A percentile compares a stretch with the other conserved stretches of the same genome.
Evolutionary conservation across 23 tunicate genomes (phyloP).

Genomic region (Halocynthia aurantium): DNA sequence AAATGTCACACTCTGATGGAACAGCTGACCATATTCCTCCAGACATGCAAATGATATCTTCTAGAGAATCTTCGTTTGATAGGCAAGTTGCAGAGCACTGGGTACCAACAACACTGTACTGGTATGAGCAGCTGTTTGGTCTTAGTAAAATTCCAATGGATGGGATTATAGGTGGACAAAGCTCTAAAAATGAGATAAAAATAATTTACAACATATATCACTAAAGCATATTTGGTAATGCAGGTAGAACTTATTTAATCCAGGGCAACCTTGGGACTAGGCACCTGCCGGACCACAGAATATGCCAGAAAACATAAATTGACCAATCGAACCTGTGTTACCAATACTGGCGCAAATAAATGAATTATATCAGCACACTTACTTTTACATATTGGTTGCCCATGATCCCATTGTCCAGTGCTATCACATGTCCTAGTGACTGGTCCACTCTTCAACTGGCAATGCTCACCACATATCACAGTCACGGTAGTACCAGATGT

Average conservation of each 20-base stretch:
- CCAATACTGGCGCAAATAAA: neutral
- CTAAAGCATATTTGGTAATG: neutral
- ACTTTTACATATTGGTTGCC: constrained; percentile 48
- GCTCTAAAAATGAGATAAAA: neutral
- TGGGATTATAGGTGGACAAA: neutral
- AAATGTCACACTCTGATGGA: neutral
- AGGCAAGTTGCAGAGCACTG: neutral
- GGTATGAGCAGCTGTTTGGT: neutral
- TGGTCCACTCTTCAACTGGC: constrained; percentile 12
- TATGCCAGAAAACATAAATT: neutral
- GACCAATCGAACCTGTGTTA: neutral
- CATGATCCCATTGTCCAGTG: constrained; percentile 49
- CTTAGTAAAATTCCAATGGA: neutral
- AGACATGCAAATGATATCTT: neutral
- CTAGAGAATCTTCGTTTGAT: neutral
- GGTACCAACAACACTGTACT: neutral
- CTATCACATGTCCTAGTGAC: constrained; percentile 21
- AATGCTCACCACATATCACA: constrained; percentile 29
- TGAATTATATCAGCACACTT: constrained; percentile 12
- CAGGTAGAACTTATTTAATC: neutral
- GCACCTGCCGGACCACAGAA: neutral
- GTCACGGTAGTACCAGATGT: constrained; percentile 38
- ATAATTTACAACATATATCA: too few relatives aligned
- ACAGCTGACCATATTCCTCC: neutral
- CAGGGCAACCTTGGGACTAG: neutral